Evolutionary conservation across 2,113 vertebrate genomes (phyloP).

Genomic region (Periophthalmus modestus): DNA sequence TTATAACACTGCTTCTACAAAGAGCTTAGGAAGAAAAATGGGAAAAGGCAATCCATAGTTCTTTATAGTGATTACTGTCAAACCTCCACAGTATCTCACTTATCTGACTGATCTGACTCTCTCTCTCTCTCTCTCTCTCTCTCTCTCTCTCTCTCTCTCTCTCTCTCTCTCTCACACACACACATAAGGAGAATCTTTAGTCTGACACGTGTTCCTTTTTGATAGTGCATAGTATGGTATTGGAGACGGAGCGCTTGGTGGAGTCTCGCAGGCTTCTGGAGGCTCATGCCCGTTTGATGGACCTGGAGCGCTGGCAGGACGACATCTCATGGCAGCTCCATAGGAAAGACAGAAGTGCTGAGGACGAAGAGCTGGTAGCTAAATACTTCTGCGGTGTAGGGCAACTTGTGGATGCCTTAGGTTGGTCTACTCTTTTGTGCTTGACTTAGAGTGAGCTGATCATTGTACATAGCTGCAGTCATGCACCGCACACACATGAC

Average conservation of each 20-base stretch:
- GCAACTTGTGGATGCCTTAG: constrained; percentile 84
- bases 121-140: no score
- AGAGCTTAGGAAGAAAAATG: no score
- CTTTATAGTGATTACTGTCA: no score
- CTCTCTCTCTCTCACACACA: no score
- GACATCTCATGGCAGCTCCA: constrained; percentile 83
- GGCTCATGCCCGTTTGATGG: constrained; percentile 86
- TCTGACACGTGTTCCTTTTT: not conserved
- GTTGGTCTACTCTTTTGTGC: constrained; percentile 44
- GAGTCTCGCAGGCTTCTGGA: constrained; percentile 83
- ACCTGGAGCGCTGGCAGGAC: constrained; percentile 87
- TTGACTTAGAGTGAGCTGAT: not conserved
- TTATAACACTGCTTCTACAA: no score
- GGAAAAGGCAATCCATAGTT: no score
- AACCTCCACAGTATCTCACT: no score
- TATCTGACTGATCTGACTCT: no score
- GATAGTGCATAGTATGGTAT: constrained; percentile 83
- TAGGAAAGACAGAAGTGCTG: constrained; percentile 50
- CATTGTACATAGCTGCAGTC: no score
- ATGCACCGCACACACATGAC: no score
- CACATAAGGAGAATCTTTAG: no score
- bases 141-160: no score
- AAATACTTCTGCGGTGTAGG: constrained; percentile 86
- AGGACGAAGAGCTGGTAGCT: constrained; percentile 75
- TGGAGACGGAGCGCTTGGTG: constrained; percentile 85